Evolutionary conservation across 2,113 vertebrate species (phyloP).

Genomic region (Clupea harengus): DNA sequence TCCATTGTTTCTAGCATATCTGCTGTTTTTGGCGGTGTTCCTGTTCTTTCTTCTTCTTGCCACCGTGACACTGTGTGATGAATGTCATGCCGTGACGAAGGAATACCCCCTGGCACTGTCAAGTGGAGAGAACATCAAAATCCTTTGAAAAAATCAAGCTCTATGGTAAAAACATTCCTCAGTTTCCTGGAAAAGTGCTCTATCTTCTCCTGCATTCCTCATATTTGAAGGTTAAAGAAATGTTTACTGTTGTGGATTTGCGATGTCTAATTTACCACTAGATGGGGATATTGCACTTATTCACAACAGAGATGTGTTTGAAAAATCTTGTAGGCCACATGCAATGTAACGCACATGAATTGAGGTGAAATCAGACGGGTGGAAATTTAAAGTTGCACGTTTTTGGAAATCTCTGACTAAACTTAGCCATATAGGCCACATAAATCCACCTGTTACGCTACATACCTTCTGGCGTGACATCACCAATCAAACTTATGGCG

Average conservation of each 20-base stretch:
- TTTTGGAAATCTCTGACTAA: background rate
- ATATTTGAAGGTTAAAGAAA: background rate
- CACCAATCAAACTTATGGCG: background rate
- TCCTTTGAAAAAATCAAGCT: background rate
- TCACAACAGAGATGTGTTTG: background rate
- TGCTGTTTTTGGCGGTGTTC: background rate
- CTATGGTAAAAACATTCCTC: background rate
- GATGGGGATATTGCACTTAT: constrained; percentile 66
- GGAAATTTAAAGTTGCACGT: background rate
- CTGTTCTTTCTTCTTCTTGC: background rate
- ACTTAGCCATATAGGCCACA: background rate
- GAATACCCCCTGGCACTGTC: background rate
- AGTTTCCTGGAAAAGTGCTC: background rate
- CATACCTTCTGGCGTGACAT: background rate
- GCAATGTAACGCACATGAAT: background rate
- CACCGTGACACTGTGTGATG: background rate
- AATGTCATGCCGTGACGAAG: background rate
- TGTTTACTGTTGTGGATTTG: background rate
- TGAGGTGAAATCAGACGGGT: background rate
- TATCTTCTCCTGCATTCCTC: background rate
- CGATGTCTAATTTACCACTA: constrained; percentile 48
- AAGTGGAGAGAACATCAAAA: background rate
- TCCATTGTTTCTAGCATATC: background rate
- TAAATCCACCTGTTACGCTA: background rate
- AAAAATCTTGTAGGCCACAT: background rate